A percentile compares a stretch with the other conserved stretches of the same genome.
Conservation (phyloP, 2,797 vertebrate species). For the Gymnoscopelus microlampas region DNA sequence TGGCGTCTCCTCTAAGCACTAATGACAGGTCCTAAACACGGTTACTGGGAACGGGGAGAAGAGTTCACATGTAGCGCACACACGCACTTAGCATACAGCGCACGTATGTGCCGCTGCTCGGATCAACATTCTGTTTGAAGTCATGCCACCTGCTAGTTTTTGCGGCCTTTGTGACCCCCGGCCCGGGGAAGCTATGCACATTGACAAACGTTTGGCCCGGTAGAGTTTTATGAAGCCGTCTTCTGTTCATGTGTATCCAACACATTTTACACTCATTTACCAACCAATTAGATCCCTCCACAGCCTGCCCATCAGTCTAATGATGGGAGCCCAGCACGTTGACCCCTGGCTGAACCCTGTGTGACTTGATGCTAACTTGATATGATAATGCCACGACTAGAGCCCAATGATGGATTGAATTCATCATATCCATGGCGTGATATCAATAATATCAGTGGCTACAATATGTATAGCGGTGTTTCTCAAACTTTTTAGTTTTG, state of each 20-base stretch:
- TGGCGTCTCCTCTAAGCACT: slow-evolving; percentile 52
- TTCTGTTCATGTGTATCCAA: slow-evolving; percentile 66
- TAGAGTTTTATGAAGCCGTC: slow-evolving; percentile 52
- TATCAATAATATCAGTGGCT: background rate
- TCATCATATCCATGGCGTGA: background rate
- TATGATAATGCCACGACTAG: no score
- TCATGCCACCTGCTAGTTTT: slow-evolving; percentile 25
- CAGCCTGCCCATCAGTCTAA: slow-evolving; percentile 63
- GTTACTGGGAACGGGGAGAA: slow-evolving; percentile 32
- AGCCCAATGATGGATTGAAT: background rate
- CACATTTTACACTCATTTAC: slow-evolving; percentile 67
- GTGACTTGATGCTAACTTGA: slow-evolving; percentile 27
- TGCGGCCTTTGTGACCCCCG: slow-evolving; percentile 23
- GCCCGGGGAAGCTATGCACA: slow-evolving; percentile 36
- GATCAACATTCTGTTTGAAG: slow-evolving; percentile 36
- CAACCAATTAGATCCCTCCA: slow-evolving; percentile 70
- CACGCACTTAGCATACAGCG: slow-evolving; percentile 26
- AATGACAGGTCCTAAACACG: slow-evolving; percentile 67
- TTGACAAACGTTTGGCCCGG: slow-evolving; percentile 48
- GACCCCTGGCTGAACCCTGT: slow-evolving; percentile 63
- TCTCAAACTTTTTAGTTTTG: no score
- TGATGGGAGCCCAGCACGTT: slow-evolving; percentile 65
- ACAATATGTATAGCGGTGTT: background rate
- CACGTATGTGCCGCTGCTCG: slow-evolving; percentile 23
- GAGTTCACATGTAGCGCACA: slow-evolving; percentile 39